Conservation (phyloP, 2,888 invertebrate genomes). For the Athalia circularis region DNA sequence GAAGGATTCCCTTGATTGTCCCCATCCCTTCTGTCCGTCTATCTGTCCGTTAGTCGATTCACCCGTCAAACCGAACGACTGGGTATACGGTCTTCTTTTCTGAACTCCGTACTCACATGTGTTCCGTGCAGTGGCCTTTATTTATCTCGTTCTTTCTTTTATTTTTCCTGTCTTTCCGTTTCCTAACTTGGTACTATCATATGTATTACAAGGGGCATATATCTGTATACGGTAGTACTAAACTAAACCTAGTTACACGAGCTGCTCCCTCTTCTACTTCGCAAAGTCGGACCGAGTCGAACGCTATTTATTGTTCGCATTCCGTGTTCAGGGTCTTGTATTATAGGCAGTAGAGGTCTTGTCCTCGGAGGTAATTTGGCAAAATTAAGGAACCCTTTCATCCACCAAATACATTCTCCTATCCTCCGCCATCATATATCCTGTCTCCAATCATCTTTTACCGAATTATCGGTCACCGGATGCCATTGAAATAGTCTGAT, state of each 20-base stretch:
- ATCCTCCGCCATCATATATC: slow-evolving; percentile 2
- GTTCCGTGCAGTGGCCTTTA: slow-evolving; percentile 18
- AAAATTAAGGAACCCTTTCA: slow-evolving; percentile 30
- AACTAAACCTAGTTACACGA: slow-evolving; percentile 40
- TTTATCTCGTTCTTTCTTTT: slow-evolving; percentile 22
- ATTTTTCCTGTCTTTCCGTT: background rate
- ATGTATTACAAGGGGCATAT: no score
- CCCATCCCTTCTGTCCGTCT: slow-evolving; percentile 49
- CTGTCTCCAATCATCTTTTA: slow-evolving; percentile 17
- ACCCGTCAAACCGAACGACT: slow-evolving; percentile 42
- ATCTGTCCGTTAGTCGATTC: slow-evolving; percentile 53
- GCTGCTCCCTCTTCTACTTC: slow-evolving; percentile 1
- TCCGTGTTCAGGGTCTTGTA: slow-evolving; percentile 16
- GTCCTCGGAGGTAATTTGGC: slow-evolving; percentile 19
- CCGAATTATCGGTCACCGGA: background rate
- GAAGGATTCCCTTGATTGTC: slow-evolving; percentile 58
- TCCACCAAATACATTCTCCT: slow-evolving; percentile 29
- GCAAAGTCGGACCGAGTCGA: background rate
- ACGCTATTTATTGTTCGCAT: slow-evolving; percentile 29
- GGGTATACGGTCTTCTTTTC: slow-evolving; percentile 1
- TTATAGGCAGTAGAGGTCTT: slow-evolving; percentile 12
- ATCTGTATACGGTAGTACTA: slow-evolving; percentile 24
- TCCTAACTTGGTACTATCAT: background rate
- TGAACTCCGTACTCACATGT: background rate
- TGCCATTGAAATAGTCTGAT: background rate